A percentile compares a stretch with the other conserved stretches of the same genome.
These are phyloP conservation scores for Leptinotarsa rubiginosa DNA, from an alignment of 2,888 invertebrate genomes.

Conservation along the genomic window DNA sequence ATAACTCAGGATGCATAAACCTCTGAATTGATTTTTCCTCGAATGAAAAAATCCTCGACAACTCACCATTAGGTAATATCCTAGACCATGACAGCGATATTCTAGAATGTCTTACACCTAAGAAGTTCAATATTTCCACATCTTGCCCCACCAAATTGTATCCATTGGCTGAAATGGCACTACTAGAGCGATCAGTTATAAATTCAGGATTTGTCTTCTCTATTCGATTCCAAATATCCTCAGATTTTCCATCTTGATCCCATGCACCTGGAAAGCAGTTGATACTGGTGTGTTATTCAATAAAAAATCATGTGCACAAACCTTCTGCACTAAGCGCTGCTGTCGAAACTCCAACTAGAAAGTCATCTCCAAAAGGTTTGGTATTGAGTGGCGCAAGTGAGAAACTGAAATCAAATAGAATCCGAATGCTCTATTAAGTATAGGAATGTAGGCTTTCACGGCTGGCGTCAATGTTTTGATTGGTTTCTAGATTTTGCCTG, in stretches of 20 bases:
- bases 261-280: conserved; percentile 21
- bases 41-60: not conserved
- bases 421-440: too few relatives aligned
- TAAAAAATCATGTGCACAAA: not conserved
- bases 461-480: too few relatives aligned
- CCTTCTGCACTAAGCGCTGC: not conserved
- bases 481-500: too few relatives aligned
- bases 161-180: conserved; percentile 24
- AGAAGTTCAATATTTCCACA: conserved; percentile 23
- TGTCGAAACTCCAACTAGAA: too few relatives aligned
- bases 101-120: conserved; percentile 21
- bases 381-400: too few relatives aligned
- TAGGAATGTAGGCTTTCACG: too few relatives aligned
- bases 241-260: conserved; percentile 15
- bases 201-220: conserved; percentile 3
- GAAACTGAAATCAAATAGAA: too few relatives aligned
- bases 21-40: too few relatives aligned
- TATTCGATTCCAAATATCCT: conserved; percentile 28
- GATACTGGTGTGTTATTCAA: not conserved
- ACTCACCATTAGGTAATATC: conserved; percentile 24
- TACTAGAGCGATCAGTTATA: conserved; percentile 13
- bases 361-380: too few relatives aligned
- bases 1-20: too few relatives aligned
- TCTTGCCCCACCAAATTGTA: conserved; percentile 27
- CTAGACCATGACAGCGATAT: conserved; percentile 26